Evolutionary conservation across 2,888 invertebrate species (phyloP).

Genomic region (Desoria tigrina): DNA sequence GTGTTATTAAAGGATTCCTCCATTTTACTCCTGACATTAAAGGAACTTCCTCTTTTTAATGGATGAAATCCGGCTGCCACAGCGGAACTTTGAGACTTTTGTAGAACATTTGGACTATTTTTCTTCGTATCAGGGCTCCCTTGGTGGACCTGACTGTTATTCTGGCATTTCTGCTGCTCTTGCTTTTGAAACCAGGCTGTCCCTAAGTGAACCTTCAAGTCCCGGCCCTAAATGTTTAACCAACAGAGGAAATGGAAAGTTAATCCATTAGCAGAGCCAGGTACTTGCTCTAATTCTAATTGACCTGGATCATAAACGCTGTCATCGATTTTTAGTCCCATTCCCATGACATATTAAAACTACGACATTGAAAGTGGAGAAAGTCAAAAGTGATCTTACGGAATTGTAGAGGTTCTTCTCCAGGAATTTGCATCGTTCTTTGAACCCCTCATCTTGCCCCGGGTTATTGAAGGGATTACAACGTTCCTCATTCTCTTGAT

Average conservation of each 20-base stretch:
- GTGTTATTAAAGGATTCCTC: slow-evolving; percentile 18
- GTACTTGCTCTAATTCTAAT: too few species aligned
- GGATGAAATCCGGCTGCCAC: slow-evolving; percentile 19
- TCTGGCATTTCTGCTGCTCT: slow-evolving; percentile 5
- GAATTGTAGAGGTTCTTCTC: slow-evolving; percentile 44
- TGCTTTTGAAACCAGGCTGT: slow-evolving; percentile 30
- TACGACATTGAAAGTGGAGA: not conserved
- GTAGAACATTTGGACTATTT: not conserved
- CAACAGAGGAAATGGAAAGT: not conserved
- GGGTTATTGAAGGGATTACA: slow-evolving; percentile 5
- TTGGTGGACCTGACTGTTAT: too few species aligned
- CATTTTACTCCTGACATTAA: slow-evolving; percentile 16
- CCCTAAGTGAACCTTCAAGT: slow-evolving; percentile 36
- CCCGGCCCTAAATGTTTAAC: slow-evolving; percentile 29
- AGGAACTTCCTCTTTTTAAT: slow-evolving; percentile 23
- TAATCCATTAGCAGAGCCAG: slow-evolving; percentile 17
- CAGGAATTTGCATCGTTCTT: slow-evolving; percentile 38
- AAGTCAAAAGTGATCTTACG: slow-evolving; percentile 22
- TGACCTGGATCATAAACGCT: too few species aligned
- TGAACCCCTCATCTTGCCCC: slow-evolving; percentile 30
- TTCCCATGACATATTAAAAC: too few species aligned
- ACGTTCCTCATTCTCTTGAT: slow-evolving; percentile 19
- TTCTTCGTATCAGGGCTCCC: too few species aligned
- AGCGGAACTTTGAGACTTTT: slow-evolving; percentile 16
- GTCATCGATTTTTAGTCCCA: too few species aligned